A percentile compares a stretch with the other conserved stretches of the same genome.
Conservation (phyloP, 2,797 vertebrate species). For the Spondyliosoma cantharus region DNA sequence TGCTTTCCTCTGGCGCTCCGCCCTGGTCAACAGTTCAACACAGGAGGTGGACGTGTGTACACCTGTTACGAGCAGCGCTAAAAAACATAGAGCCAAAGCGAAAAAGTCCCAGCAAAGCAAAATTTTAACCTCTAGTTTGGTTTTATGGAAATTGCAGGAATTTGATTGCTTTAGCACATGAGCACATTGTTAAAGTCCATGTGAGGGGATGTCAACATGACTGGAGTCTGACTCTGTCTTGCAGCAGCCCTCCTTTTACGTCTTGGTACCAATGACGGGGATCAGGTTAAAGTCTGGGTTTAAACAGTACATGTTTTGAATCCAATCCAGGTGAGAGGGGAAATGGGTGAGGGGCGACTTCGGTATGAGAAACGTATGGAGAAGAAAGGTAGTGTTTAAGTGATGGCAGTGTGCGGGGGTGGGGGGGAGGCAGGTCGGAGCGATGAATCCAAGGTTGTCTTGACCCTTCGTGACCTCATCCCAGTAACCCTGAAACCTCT, state of each 20-base stretch:
- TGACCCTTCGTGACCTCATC: constrained; percentile 77
- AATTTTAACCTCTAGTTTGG: constrained; percentile 26
- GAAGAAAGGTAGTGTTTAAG: constrained; percentile 71
- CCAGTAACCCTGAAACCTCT: constrained; percentile 78
- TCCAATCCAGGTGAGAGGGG: constrained; percentile 77
- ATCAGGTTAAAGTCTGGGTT: constrained; percentile 57
- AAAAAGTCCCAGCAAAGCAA: constrained; percentile 53
- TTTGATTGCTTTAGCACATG: constrained; percentile 67
- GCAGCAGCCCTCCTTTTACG: constrained; percentile 38
- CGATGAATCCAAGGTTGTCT: constrained; percentile 73
- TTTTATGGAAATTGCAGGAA: constrained; percentile 56
- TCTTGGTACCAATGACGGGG: constrained; percentile 31
- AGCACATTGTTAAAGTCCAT: constrained; percentile 44
- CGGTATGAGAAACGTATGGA: constrained; percentile 72
- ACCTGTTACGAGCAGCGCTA: constrained; percentile 61
- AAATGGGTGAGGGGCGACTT: constrained; percentile 46
- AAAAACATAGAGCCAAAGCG: constrained; percentile 30
- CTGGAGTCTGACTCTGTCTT: constrained; percentile 33
- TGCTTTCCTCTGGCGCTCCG: constrained; percentile 53
- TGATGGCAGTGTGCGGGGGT: constrained; percentile 32
- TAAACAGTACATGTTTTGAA: constrained; percentile 71
- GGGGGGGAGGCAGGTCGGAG: constrained; percentile 20
- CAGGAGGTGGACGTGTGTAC: constrained; percentile 49
- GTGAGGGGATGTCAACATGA: constrained; percentile 51
- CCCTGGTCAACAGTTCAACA: constrained; percentile 59